Evolutionary conservation across 2,113 vertebrate genomes (phyloP).

Genomic region (Heptranchias perlo): DNA sequence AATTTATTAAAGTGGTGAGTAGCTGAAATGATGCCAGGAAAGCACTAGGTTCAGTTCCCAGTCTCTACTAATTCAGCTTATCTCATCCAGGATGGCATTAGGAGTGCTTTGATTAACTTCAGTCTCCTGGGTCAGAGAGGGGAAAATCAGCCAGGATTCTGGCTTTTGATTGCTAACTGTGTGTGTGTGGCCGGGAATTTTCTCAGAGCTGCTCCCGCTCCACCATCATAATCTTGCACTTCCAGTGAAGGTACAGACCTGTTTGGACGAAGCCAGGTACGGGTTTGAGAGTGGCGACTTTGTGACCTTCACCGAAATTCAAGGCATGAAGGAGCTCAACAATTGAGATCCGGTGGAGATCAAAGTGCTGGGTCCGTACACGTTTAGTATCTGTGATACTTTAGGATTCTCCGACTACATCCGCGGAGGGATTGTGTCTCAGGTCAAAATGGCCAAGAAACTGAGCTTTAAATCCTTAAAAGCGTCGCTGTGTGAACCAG

Average conservation of each 20-base stretch:
- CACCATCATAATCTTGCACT: too few relatives aligned
- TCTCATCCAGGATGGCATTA: too few relatives aligned
- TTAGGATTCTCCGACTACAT: conserved; percentile 75
- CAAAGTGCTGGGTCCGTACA: conserved; percentile 85
- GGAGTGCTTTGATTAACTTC: too few relatives aligned
- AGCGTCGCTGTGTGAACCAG: conserved; percentile 69
- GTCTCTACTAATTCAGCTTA: too few relatives aligned
- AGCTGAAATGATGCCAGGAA: too few relatives aligned
- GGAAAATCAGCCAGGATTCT: too few relatives aligned
- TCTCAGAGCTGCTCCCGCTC: too few relatives aligned
- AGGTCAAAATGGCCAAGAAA: conserved; percentile 92
- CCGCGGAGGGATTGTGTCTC: conserved; percentile 84
- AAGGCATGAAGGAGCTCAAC: conserved; percentile 84
- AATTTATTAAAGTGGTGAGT: neutral
- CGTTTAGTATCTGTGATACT: conserved; percentile 90
- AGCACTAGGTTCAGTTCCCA: too few relatives aligned
- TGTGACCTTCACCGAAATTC: conserved; percentile 83
- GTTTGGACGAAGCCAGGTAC: conserved; percentile 80
- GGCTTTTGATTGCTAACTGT: too few relatives aligned
- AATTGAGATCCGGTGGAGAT: conserved; percentile 74
- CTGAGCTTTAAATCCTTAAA: conserved; percentile 76
- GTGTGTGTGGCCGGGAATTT: too few relatives aligned
- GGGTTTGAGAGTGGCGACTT: conserved; percentile 84
- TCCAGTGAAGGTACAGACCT: too few relatives aligned
- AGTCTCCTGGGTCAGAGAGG: too few relatives aligned